Conservation (phyloP, 2,113 vertebrate genomes). For the Oreocharis arfaki region DNA sequence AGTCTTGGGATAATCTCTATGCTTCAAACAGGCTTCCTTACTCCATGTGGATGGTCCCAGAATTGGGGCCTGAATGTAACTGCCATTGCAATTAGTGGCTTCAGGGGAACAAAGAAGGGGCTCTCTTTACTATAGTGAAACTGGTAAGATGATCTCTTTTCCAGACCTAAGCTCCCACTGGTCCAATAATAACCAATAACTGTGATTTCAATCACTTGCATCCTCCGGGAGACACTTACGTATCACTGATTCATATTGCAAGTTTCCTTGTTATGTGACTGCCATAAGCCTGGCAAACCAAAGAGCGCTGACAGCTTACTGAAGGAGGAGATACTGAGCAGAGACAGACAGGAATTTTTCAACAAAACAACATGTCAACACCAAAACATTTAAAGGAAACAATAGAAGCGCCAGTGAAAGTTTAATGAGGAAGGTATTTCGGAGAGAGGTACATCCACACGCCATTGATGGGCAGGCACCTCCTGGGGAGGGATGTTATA, state of each 20-base stretch:
- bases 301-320: conserved; percentile 11
- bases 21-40: not conserved
- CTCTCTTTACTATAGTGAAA: not conserved
- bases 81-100: conserved; percentile 31
- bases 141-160: conserved; percentile 27
- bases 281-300: not conserved
- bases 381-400: not conserved
- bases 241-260: conserved; percentile 1
- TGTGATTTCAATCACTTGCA: conserved; percentile 43
- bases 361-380: conserved; percentile 38
- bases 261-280: not conserved
- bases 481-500: not conserved
- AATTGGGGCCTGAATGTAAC: not conserved
- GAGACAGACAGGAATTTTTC: conserved; percentile 14
- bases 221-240: not conserved
- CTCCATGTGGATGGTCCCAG: not conserved
- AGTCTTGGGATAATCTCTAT: not conserved
- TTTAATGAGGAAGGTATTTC: not conserved
- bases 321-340: conserved; percentile 17
- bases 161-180: conserved; percentile 1
- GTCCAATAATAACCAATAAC: conserved; percentile 48
- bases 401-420: not conserved
- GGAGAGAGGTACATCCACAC: not conserved
- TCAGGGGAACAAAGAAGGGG: conserved; percentile 18
- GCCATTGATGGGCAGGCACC: not conserved